Conservation (phyloP, 2,888 invertebrate species). For the Ptychoptera contaminata region DNA sequence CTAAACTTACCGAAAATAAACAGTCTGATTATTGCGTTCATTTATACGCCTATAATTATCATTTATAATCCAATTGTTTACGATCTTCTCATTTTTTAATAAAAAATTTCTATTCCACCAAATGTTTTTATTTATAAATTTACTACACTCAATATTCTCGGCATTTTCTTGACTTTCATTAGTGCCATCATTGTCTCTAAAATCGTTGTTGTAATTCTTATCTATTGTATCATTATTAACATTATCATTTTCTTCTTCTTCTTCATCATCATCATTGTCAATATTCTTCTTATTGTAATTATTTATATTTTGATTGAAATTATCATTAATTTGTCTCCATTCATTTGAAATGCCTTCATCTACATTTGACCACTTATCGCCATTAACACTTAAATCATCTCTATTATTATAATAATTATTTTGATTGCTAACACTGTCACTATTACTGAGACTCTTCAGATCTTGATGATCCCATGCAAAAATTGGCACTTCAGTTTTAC, state of each 20-base stretch:
- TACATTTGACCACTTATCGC: not conserved
- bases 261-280: not conserved
- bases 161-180: not conserved
- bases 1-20: conserved; percentile 2
- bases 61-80: conserved; percentile 2
- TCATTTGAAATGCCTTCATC: not conserved
- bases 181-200: not conserved
- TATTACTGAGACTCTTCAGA: too few relatives aligned
- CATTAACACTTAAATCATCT: not conserved
- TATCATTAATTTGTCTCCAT: not conserved
- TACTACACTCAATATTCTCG: not conserved
- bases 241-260: not conserved
- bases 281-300: not conserved
- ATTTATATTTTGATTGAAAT: conserved; percentile 1
- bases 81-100: not conserved
- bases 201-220: not conserved
- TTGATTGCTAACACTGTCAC: too few relatives aligned
- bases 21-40: not conserved
- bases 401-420: too few relatives aligned
- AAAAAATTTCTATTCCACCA: not conserved
- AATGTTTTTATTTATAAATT: not conserved
- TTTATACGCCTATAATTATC: not conserved
- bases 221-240: not conserved
- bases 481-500: too few relatives aligned
- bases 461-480: too few relatives aligned